Percentiles rank a stretch among this genome's conserved stretches.
Conservation (phyloP, 2,888 invertebrate genomes). For the Gastrophysa polygoni region DNA sequence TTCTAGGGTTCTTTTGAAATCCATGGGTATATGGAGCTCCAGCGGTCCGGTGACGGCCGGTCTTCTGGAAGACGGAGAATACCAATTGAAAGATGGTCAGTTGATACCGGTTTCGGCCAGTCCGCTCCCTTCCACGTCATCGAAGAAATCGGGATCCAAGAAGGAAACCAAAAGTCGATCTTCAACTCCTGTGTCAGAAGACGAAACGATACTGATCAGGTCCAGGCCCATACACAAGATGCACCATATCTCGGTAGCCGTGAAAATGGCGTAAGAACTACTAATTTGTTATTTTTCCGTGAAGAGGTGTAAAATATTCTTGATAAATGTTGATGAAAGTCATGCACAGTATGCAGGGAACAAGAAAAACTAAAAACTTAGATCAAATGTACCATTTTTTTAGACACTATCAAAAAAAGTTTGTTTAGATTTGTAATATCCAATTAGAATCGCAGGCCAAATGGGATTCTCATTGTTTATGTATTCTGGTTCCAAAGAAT, state of each 20-base stretch:
- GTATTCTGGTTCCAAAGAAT: too few species aligned
- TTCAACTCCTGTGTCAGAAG: not conserved
- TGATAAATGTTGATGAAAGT: too few species aligned
- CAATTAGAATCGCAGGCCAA: too few species aligned
- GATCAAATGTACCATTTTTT: too few species aligned
- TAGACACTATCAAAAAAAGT: too few species aligned
- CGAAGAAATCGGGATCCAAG: not conserved
- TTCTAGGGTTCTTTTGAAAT: slow-evolving; percentile 86
- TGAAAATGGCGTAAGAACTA: slow-evolving; percentile 53
- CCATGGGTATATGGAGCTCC: slow-evolving; percentile 90
- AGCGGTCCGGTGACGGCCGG: slow-evolving; percentile 54
- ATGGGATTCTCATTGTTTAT: too few species aligned
- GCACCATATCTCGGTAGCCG: slow-evolving; percentile 13
- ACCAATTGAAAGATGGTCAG: slow-evolving; percentile 50
- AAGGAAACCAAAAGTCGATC: not conserved
- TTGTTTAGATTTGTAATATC: too few species aligned
- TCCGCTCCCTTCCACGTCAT: slow-evolving; percentile 9
- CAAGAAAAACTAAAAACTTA: too few species aligned
- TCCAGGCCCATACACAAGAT: slow-evolving; percentile 17
- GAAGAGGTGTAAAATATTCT: not conserved
- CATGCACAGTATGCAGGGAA: too few species aligned
- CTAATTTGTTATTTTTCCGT: not conserved
- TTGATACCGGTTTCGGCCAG: slow-evolving; percentile 38
- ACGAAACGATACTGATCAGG: slow-evolving; percentile 12
- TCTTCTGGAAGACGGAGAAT: slow-evolving; percentile 54